These are phyloP conservation scores for Rhinella marina DNA, from an alignment of 2,797 vertebrate species.

Conservation along the genomic window DNA sequence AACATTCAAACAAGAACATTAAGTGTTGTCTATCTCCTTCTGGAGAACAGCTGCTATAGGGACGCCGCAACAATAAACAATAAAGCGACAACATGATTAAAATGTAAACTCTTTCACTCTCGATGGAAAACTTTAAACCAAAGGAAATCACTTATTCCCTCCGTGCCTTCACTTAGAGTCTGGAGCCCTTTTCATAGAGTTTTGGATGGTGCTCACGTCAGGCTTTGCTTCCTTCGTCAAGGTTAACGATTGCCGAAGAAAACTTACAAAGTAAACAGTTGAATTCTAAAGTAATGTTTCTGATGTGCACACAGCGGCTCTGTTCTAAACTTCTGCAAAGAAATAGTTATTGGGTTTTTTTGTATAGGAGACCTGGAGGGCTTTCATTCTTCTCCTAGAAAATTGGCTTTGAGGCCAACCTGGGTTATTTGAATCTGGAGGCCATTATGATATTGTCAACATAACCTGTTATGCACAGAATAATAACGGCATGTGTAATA, in stretches of 20 bases:
- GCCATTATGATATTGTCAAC: not conserved
- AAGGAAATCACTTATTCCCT: constrained; percentile 35
- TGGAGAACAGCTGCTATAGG: constrained; percentile 46
- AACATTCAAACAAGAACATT: constrained; percentile 22
- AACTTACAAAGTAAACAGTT: not conserved
- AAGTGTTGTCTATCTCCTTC: constrained; percentile 39
- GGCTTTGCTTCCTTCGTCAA: constrained; percentile 22
- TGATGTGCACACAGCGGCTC: not conserved
- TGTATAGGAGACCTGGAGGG: not conserved
- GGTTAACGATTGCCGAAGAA: constrained; percentile 32
- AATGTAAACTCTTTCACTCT: constrained; percentile 51
- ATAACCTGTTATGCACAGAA: too few relatives aligned
- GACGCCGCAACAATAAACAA: constrained; percentile 38
- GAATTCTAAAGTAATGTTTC: not conserved
- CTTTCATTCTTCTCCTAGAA: not conserved
- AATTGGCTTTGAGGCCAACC: not conserved
- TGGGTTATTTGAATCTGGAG: not conserved
- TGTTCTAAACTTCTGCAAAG: not conserved
- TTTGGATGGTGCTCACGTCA: constrained; percentile 23
- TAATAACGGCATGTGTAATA: too few relatives aligned
- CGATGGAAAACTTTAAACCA: constrained; percentile 40
- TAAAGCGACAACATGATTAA: constrained; percentile 51
- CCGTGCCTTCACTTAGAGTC: constrained; percentile 24
- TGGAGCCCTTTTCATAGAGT: constrained; percentile 12
- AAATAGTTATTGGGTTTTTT: not conserved